Percentiles rank a stretch among this genome's conserved stretches.
Conservation (phyloP, 2,113 vertebrate genomes). For the Tachuris rubrigastra region DNA sequence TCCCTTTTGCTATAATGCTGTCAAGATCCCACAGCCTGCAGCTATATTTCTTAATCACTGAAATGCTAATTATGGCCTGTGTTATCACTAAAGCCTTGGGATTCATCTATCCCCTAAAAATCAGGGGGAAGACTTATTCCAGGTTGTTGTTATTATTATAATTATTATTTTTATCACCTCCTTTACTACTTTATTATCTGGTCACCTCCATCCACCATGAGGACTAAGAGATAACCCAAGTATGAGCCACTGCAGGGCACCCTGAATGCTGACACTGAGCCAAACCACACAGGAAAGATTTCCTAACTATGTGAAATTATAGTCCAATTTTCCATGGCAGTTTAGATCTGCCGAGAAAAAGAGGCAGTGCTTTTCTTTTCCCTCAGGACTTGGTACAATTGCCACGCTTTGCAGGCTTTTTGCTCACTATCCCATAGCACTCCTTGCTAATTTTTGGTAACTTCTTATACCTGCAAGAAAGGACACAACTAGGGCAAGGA, state of each 20-base stretch:
- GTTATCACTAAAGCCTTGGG: not conserved
- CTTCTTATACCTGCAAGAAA: not conserved
- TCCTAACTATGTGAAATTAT: not conserved
- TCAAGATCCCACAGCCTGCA: not conserved
- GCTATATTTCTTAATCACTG: not conserved
- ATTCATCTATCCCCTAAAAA: not conserved
- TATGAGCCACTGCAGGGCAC: not conserved
- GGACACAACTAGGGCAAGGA: not conserved
- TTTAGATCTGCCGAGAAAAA: not conserved
- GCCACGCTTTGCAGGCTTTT: not conserved
- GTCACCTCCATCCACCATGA: not conserved
- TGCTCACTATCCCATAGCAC: not conserved
- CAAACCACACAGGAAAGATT: not conserved
- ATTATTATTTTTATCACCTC: too few relatives aligned
- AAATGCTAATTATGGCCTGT: not conserved
- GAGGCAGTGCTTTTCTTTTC: not conserved
- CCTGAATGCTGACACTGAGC: not conserved
- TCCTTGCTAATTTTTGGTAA: not conserved
- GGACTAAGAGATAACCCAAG: not conserved
- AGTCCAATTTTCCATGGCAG: not conserved
- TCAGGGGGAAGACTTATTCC: not conserved
- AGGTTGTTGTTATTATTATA: not conserved
- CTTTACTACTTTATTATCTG: not conserved
- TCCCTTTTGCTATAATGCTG: not conserved
- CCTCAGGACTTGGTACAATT: not conserved